Conservation (phyloP, 1,140 invertebrate genomes). For the Drosophila obscura region DNA sequence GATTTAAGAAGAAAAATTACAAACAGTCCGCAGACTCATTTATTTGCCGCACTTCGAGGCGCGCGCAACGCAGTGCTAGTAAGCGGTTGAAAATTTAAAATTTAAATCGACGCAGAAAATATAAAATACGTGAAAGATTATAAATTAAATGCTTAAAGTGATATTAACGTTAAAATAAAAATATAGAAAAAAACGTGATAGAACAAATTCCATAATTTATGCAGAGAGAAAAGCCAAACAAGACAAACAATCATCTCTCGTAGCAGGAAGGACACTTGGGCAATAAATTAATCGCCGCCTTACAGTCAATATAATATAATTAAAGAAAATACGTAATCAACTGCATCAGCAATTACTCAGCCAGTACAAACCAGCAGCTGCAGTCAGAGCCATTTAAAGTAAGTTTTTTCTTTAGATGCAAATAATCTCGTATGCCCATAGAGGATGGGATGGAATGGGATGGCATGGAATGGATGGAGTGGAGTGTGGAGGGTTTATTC, state of each 20-base stretch:
- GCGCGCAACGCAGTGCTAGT: slow-evolving; percentile 68
- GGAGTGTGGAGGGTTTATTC: slow-evolving; percentile 1
- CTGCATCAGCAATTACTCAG: neutral
- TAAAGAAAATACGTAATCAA: slow-evolving; percentile 33
- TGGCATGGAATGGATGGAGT: too few species aligned
- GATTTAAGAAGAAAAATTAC: slow-evolving; percentile 75
- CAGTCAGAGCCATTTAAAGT: slow-evolving; percentile 60
- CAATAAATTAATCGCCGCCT: slow-evolving; percentile 27
- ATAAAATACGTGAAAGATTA: slow-evolving; percentile 6
- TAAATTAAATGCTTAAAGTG: neutral
- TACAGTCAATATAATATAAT: slow-evolving; percentile 25
- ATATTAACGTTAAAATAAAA: slow-evolving; percentile 11
- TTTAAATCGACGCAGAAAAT: slow-evolving; percentile 4
- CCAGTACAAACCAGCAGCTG: slow-evolving; percentile 42
- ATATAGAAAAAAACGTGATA: slow-evolving; percentile 14
- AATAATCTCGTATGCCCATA: slow-evolving; percentile 41
- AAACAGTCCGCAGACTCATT: slow-evolving; percentile 79
- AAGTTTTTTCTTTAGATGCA: slow-evolving; percentile 66
- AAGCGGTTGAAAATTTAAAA: slow-evolving; percentile 21
- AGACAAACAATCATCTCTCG: slow-evolving; percentile 26
- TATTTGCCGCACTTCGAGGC: slow-evolving; percentile 80
- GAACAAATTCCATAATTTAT: slow-evolving; percentile 29
- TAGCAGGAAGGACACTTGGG: slow-evolving; percentile 40
- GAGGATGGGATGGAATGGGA: neutral
- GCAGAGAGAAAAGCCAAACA: slow-evolving; percentile 19